Evolutionary conservation across 2,113 vertebrate genomes (phyloP).

Genomic region (Trochalopteron elliotii): DNA sequence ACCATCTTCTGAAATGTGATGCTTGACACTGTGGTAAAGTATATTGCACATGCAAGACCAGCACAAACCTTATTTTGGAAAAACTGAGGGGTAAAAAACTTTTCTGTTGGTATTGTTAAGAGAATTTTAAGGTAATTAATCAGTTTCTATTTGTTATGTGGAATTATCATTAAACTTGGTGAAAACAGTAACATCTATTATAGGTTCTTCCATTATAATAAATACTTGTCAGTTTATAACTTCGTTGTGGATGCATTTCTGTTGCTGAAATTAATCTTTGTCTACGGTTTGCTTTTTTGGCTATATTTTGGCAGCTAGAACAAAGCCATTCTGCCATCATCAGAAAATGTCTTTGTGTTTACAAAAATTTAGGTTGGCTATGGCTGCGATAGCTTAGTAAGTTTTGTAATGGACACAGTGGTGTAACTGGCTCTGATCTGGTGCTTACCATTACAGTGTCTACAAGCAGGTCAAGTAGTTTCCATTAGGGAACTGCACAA

Average conservation of each 20-base stretch:
- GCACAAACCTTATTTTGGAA: neutral
- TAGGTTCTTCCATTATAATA: neutral
- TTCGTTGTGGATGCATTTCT: neutral
- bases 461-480: neutral
- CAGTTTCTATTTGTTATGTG: neutral
- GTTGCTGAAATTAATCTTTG: neutral
- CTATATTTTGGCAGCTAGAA: neutral
- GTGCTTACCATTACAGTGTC: neutral
- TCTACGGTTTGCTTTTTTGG: neutral
- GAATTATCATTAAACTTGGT: neutral
- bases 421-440: neutral
- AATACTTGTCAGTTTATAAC: neutral
- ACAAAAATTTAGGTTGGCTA: neutral
- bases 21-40: neutral
- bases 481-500: neutral
- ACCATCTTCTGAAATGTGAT: neutral
- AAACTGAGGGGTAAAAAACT: neutral
- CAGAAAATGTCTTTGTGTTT: neutral
- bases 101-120: neutral
- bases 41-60: neutral
- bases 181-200: neutral
- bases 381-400: neutral
- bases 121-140: neutral
- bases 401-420: neutral
- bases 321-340: neutral